Evolutionary conservation across 2,888 invertebrate genomes (phyloP), one percentile per base, ranked within the genome.

Genomic region (Hermaeophaga mercurialis): DNA sequence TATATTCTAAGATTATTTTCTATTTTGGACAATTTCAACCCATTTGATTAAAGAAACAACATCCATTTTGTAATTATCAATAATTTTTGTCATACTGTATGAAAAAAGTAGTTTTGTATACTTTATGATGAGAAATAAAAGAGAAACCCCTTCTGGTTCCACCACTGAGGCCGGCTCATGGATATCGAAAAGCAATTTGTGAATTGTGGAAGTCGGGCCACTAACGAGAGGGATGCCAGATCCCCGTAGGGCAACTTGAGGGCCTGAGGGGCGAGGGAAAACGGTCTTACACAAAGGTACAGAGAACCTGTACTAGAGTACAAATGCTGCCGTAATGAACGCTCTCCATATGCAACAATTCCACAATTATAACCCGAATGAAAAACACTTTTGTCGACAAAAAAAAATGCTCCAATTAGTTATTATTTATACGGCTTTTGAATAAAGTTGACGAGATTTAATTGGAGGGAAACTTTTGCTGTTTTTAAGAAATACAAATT

Each of bases 171-270:
- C n/a, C 58, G 61, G 36, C 17, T 49, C 48, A 45, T 58, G 56
- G 70, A 71, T 75, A 75, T 76, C 70, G 75, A 73, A 74, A 76
- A 76, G 74, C 73, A 75, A 76, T 75, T 76, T 75, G 76, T 75
- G 76, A 75, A 75, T 76, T 73, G 75, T 72, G 70, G 71, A 74
- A 75, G 73, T 74, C 70, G 71, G 70, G 70, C 65, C 63, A 68
- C 63, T 62, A 69, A 70, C 59, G 58, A 65, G 59, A 64, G 64
- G 70, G 69, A 68, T 69, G 70, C 68, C 65, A 65, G 64, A 69
- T 71, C 72, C 72, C 67, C 69, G 70, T 69, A 70, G 70, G 63
- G 62, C 62, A 58, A 64, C 61, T 59, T 57, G 61, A 66, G 66
- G 64, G 64, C 57, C 64, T 57, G 61, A 64, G 63, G 63, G 44